Evolutionary conservation across 1,140 invertebrate species (phyloP), one percentile per base, ranked within the genome.

Genomic region (Caenorhabditis tropicalis): DNA sequence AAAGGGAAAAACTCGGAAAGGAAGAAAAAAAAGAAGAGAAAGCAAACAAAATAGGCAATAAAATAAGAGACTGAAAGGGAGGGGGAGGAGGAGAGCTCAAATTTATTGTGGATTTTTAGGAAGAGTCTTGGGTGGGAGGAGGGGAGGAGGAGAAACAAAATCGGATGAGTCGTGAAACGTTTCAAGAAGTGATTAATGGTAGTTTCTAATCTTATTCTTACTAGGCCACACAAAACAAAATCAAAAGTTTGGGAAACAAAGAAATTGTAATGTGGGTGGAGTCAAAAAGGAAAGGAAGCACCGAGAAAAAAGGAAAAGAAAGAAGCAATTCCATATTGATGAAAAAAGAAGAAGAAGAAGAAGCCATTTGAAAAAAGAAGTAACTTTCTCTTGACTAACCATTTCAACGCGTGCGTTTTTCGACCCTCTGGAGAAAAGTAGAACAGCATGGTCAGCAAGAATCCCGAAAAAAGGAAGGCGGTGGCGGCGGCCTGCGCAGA

Each of bases 21-120:
- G 65, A 74, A 74, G 31, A 65, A 60, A 43, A n/a, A 70, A 74
- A 74, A 74, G 53, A 74, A 43, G 65, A 74, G 65, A 74, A 74
- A 74, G 65, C 65, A 74, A 74, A 74, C 65, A 74, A 74, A 74
- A 74, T 74, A 74, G 65, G 65, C 65, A 43, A 74, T 74, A 74
- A 74, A 74, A 74, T 74, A 43, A 43, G 36, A 74, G 65, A 43
- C 36, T 46, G 65, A 74, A 43, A 7, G 29, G 21, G 43, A 24
- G 10, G 16, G 31, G n/a, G 56, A n/a, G n/a, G n/a, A n/a, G n/a
- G 65, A 74, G 65, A 74, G 65, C 65, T 74, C 65, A 43, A 74
- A 74, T 74, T 74, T 74, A 74, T 74, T 74, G 65, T n/a, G 65
- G 65, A 43, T 74, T 74, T 74, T 74, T 36, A 24, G 65, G 36